These are phyloP conservation scores for Altica lythri DNA, from an alignment of 2,888 invertebrate species.

Conservation along the genomic window DNA sequence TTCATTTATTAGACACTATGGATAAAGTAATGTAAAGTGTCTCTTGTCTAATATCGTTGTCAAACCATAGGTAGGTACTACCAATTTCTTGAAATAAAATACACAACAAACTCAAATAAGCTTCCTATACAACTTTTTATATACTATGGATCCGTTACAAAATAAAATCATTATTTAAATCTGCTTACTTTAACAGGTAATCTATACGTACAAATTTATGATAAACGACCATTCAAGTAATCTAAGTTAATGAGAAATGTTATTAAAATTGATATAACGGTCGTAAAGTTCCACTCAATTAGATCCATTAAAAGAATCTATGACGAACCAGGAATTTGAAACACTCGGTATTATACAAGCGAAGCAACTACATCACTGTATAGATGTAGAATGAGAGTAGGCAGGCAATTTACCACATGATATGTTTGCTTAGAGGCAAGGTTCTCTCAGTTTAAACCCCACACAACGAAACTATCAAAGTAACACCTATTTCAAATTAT, in stretches of 20 bases:
- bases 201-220: too few species aligned
- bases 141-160: too few species aligned
- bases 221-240: slow-evolving; percentile 4
- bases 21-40: too few species aligned
- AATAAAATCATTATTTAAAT: too few species aligned
- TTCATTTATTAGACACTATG: too few species aligned
- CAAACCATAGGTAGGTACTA: too few species aligned
- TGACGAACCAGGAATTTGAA: slow-evolving; percentile 20
- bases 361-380: slow-evolving; percentile 9
- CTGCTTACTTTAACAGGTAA: too few species aligned
- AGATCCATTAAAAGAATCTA: slow-evolving; percentile 17
- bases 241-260: slow-evolving; percentile 19
- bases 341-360: slow-evolving; percentile 15
- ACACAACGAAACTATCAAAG: background rate
- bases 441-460: slow-evolving; percentile 42
- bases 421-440: slow-evolving; percentile 59
- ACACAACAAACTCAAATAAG: too few species aligned
- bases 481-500: background rate
- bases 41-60: too few species aligned
- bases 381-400: slow-evolving; percentile 51
- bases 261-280: slow-evolving; percentile 20
- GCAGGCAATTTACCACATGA: slow-evolving; percentile 59
- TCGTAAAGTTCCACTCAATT: slow-evolving; percentile 14
- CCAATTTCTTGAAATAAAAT: too few species aligned
- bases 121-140: too few species aligned